Evolutionary conservation across 1,140 invertebrate genomes (phyloP).

Genomic region (Magallana angulata): DNA sequence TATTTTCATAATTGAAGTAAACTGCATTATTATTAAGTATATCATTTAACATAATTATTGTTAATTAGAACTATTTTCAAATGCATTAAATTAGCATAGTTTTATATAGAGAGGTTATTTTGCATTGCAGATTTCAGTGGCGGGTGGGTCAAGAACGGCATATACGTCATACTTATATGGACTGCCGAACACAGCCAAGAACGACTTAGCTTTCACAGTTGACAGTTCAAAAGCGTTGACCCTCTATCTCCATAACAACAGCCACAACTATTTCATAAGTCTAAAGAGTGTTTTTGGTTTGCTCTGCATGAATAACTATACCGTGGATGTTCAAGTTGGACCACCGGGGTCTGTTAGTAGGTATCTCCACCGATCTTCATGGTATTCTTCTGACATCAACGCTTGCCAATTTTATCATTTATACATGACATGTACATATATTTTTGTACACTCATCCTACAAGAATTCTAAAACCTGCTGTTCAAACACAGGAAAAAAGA

Average conservation of each 20-base stretch:
- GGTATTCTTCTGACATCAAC: background rate
- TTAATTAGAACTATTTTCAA: no score
- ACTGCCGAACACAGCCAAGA: background rate
- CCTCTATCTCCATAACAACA: slow-evolving; percentile 23
- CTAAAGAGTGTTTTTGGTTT: slow-evolving; percentile 5
- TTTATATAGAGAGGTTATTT: background rate
- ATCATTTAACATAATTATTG: no score
- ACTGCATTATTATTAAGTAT: no score
- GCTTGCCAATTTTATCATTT: no score
- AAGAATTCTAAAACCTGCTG: no score
- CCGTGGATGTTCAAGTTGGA: background rate
- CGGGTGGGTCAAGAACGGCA: background rate
- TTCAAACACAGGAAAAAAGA: no score
- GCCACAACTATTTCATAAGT: background rate
- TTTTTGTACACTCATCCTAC: no score
- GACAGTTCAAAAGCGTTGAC: background rate
- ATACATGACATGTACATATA: no score
- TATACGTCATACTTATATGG: background rate
- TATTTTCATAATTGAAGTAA: no score
- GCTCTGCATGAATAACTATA: background rate
- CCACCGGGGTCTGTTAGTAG: background rate
- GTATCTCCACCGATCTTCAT: background rate
- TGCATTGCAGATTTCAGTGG: slow-evolving; percentile 5
- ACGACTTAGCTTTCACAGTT: background rate
- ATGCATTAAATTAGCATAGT: no score